phyloP scores from a whole-genome alignment of 2,888 invertebrate genomes.

The Apocheima hispidaria region DNA sequence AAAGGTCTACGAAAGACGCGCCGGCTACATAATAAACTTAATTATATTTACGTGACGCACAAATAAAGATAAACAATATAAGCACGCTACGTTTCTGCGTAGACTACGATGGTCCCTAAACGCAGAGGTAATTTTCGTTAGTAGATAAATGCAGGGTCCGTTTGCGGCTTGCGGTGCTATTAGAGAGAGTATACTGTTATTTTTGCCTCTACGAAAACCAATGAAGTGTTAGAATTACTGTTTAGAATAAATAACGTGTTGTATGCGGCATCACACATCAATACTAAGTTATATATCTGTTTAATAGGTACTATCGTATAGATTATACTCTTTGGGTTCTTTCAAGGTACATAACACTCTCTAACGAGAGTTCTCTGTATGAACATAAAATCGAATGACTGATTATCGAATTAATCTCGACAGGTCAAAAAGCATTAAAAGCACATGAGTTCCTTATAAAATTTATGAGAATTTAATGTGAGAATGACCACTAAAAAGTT shows the following conservation, averaged over 20 bases:
- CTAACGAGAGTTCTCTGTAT: no score
- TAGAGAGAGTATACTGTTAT: conserved; percentile 1
- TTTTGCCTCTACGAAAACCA: conserved; percentile 2
- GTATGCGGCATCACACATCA: background rate
- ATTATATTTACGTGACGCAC: conserved; percentile 47
- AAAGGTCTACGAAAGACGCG: conserved; percentile 37
- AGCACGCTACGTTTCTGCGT: conserved; percentile 19
- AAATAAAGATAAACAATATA: conserved; percentile 44
- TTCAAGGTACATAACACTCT: no score
- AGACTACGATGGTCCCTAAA: conserved; percentile 10
- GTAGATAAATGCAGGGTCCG: conserved; percentile 1
- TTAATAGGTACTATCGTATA: no score
- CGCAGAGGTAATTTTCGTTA: conserved; percentile 20
- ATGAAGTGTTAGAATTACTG: background rate
- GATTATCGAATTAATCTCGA: no score
- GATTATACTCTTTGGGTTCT: no score
- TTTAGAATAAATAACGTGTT: background rate
- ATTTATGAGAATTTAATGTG: no score
- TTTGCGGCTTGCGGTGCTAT: conserved; percentile 11
- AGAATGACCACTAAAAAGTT: no score
- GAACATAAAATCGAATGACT: no score
- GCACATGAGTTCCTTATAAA: no score
- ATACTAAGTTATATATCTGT: no score
- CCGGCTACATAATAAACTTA: conserved; percentile 46
- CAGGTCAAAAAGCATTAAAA: no score